Evolutionary conservation across 2,113 vertebrate genomes (phyloP), one percentile per base, ranked within the genome.

Genomic region (Caranx melampygus): DNA sequence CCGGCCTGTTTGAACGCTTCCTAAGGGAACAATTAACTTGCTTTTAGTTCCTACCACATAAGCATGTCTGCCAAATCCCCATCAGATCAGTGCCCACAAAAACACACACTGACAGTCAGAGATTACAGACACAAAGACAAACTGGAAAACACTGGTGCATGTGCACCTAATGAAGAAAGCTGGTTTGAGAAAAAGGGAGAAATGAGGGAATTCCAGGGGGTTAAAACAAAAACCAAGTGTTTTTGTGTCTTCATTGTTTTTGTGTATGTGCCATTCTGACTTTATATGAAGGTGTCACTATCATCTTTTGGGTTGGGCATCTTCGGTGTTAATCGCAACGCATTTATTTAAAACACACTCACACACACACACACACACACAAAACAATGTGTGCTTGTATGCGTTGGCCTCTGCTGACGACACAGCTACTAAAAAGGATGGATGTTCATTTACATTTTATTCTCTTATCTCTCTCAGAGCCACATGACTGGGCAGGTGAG

Each of bases 21-120:
- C 88, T 82, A 3, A 6, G 91, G 89, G 92, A 92, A 92, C 89
- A 92, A 93, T 94, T 94, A 93, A 91, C 88, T 92, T 84, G 84
- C 90, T 90, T 92, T 94, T 88, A 92, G 87, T 91, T 93, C 83
- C 78, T 88, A 90, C 83, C 80, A 90, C 88, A 91, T 73, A 87
- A 91, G 85, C 88, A 85, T 77, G 86, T 84, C 86, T 90, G 92
- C 89, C 89, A 91, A 90, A 85, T 87, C 72, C 70, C 81, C 80
- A 83, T 90, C 88, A 87, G 79, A 82, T 87, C 75, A 18, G 80
- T 78, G 69, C 84, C 75, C 83, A 88, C 78, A 83, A 82, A 71
- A 87, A 81, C 78, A 78, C 72, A 82, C 72, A 70, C 59, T 40
- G 64, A 88, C 79, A 74, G 77, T 40, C 72, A 45, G 70, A 81